phyloP scores from a whole-genome alignment of 2,797 vertebrate genomes.

The Xiphorhynchus erythropygius region DNA sequence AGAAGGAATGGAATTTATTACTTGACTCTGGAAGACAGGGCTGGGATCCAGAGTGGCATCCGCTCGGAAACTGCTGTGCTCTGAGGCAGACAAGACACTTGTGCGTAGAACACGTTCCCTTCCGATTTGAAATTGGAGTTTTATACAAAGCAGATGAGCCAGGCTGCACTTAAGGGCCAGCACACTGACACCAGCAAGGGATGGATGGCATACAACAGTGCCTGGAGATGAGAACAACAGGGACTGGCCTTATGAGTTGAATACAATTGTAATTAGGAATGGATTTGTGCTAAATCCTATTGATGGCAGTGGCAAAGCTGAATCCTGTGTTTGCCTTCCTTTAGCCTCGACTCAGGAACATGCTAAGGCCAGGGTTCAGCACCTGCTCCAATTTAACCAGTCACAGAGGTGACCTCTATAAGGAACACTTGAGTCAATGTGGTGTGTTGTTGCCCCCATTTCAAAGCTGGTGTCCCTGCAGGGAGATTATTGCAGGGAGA shows the following conservation, averaged over 20 bases:
- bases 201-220: not conserved
- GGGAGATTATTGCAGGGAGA: not conserved
- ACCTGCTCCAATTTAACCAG: not conserved
- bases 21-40: not conserved
- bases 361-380: not conserved
- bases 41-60: not conserved
- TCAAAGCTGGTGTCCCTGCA: not conserved
- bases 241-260: not conserved
- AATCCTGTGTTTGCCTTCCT: not conserved
- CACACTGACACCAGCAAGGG: not conserved
- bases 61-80: not conserved
- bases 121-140: not conserved
- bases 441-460: not conserved
- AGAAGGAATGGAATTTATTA: slow-evolving; percentile 21
- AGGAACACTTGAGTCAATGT: not conserved
- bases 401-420: not conserved
- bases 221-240: not conserved
- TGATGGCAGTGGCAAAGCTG: not conserved
- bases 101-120: not conserved
- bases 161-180: not conserved
- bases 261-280: not conserved
- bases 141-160: not conserved
- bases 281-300: not conserved
- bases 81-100: not conserved
- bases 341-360: not conserved